Conservation (phyloP, 2,888 invertebrate genomes). For the Rosalia funebris region DNA sequence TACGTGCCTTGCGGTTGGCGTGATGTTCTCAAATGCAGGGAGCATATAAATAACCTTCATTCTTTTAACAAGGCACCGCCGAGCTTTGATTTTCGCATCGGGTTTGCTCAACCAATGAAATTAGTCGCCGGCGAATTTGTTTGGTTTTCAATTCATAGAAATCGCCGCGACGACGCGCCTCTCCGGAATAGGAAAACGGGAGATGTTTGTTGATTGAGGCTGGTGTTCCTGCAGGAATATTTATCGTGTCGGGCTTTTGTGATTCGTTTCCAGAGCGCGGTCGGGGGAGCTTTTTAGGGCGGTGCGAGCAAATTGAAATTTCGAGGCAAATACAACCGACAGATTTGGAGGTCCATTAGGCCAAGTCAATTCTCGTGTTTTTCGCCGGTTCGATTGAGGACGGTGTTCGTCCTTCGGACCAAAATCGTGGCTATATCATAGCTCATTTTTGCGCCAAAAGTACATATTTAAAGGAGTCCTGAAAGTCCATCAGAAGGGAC, state of each 20-base stretch:
- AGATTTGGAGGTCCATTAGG: too few relatives aligned
- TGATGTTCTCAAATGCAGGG: conserved; percentile 14
- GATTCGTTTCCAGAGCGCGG: too few relatives aligned
- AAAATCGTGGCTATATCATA: too few relatives aligned
- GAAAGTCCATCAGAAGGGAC: too few relatives aligned
- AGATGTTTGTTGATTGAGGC: conserved; percentile 35
- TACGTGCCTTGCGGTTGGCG: conserved; percentile 11
- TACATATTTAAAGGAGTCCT: too few relatives aligned
- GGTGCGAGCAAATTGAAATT: too few relatives aligned
- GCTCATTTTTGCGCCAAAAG: too few relatives aligned
- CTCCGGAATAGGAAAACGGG: conserved; percentile 27
- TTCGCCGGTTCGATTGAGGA: too few relatives aligned
- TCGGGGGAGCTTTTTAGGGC: too few relatives aligned
- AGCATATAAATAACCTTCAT: conserved; percentile 25
- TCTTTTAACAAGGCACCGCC: conserved; percentile 19
- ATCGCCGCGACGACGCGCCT: background rate
- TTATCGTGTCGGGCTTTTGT: conserved; percentile 28
- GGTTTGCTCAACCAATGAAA: conserved; percentile 23
- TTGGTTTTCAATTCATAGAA: conserved; percentile 26
- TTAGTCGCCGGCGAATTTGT: conserved; percentile 24
- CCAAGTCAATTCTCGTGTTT: too few relatives aligned
- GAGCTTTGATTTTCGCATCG: conserved; percentile 22
- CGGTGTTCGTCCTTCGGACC: too few relatives aligned
- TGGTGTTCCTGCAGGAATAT: conserved; percentile 32
- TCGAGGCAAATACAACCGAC: too few relatives aligned